These are phyloP conservation scores for Sarcophaga bullata DNA, from an alignment of 1,140 invertebrate species.

Conservation along the genomic window DNA sequence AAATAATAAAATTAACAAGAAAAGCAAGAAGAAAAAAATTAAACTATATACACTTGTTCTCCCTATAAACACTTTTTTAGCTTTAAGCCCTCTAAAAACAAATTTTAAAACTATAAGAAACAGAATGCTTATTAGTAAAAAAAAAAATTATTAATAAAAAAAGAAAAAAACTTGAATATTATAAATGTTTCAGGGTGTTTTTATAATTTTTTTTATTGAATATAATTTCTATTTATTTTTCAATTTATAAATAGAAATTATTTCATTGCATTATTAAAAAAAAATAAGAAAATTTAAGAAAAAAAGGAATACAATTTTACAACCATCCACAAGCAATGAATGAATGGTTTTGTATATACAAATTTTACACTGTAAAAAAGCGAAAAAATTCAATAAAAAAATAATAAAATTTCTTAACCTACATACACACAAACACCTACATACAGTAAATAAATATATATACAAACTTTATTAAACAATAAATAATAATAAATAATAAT, in stretches of 20 bases:
- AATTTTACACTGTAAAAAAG: slow-evolving; percentile 21
- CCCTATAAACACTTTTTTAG: slow-evolving; percentile 24
- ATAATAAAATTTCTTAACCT: too few species aligned
- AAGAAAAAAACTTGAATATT: neutral
- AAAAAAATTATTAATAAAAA: neutral
- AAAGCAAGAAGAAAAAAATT: neutral
- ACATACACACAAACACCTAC: too few species aligned
- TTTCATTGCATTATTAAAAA: too few species aligned
- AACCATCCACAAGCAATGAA: too few species aligned
- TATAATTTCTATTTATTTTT: neutral
- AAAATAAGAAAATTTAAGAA: too few species aligned
- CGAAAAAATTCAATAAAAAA: neutral
- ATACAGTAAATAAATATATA: too few species aligned
- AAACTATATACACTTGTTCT: slow-evolving; percentile 37
- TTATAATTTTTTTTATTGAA: neutral
- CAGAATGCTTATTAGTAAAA: neutral
- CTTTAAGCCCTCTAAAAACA: slow-evolving; percentile 7
- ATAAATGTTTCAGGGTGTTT: slow-evolving; percentile 18
- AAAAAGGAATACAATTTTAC: too few species aligned
- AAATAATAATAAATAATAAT: too few species aligned
- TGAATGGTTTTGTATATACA: neutral
- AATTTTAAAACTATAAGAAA: neutral
- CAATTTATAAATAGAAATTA: neutral
- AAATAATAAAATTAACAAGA: neutral
- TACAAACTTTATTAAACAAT: too few species aligned